Percentiles rank a stretch among this genome's conserved stretches.
Conservation (phyloP, 2,888 invertebrate species). For the Elegia similella region DNA sequence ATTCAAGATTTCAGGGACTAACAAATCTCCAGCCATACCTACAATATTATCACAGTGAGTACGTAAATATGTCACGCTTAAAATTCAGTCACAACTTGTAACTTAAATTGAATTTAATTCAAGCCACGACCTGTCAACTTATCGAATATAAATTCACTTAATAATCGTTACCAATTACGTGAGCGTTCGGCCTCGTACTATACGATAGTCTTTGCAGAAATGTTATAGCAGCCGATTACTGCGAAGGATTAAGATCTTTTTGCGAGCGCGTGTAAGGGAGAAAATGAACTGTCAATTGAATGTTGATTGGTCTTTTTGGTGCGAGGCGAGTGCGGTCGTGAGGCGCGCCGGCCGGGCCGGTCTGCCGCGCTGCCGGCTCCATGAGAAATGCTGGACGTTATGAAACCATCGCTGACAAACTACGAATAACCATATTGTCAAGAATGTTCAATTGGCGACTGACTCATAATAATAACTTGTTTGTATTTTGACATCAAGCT, state of each 20-base stretch:
- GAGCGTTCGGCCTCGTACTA: conserved; percentile 64
- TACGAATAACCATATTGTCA: conserved; percentile 29
- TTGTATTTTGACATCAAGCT: too few species aligned
- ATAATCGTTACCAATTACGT: conserved; percentile 75
- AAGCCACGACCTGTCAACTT: conserved; percentile 64
- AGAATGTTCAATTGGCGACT: background rate
- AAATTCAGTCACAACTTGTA: conserved; percentile 51
- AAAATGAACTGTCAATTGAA: conserved; percentile 57
- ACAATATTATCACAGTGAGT: conserved; percentile 39
- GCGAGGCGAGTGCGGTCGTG: conserved; percentile 36
- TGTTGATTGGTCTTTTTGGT: conserved; percentile 52
- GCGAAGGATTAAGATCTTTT: conserved; percentile 66
- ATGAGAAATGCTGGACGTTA: conserved; percentile 58
- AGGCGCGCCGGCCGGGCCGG: conserved; percentile 51
- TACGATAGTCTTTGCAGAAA: conserved; percentile 54
- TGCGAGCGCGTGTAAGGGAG: conserved; percentile 56
- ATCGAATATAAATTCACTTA: conserved; percentile 73
- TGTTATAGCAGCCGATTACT: conserved; percentile 43
- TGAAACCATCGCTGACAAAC: conserved; percentile 62
- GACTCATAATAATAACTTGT: background rate
- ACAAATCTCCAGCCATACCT: conserved; percentile 10
- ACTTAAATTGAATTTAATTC: conserved; percentile 62
- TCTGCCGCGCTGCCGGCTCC: conserved; percentile 41
- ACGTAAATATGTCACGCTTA: conserved; percentile 58
- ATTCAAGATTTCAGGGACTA: background rate